Conservation (phyloP, 2,797 vertebrate genomes). For the Darevskia nairensis region DNA sequence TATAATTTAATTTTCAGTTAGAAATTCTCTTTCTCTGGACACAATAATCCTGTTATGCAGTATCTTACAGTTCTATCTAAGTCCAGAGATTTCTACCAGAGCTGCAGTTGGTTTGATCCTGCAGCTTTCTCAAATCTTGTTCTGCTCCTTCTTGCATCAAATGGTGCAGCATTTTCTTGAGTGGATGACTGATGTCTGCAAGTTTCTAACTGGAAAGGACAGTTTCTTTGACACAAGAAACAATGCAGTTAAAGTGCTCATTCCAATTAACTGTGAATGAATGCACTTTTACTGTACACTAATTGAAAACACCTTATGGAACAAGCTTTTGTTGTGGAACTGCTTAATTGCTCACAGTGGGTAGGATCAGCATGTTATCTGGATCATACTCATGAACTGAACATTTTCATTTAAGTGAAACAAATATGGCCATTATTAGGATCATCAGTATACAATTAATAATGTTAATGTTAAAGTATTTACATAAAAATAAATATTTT, state of each 20-base stretch:
- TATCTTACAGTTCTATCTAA: neutral
- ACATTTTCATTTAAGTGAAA: constrained; percentile 49
- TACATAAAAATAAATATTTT: constrained; percentile 16
- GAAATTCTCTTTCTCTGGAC: neutral
- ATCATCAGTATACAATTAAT: constrained; percentile 23
- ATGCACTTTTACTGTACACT: neutral
- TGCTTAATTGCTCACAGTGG: neutral
- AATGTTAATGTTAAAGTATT: constrained; percentile 28
- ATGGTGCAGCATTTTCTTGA: constrained; percentile 36
- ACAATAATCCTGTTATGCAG: neutral
- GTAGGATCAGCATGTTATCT: constrained; percentile 24
- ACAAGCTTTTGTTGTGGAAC: constrained; percentile 38
- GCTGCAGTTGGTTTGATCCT: constrained; percentile 14
- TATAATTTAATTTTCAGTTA: constrained; percentile 11
- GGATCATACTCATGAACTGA: constrained; percentile 38
- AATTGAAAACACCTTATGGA: constrained; percentile 22
- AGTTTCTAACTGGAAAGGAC: constrained; percentile 25
- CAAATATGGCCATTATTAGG: constrained; percentile 19
- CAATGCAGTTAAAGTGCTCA: constrained; percentile 18
- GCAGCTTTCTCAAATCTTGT: constrained; percentile 28
- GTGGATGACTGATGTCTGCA: constrained; percentile 9
- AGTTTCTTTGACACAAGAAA: constrained; percentile 32
- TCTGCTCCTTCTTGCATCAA: constrained; percentile 4
- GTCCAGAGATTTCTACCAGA: neutral
- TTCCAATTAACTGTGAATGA: constrained; percentile 15